A percentile compares a stretch with the other conserved stretches of the same genome.
Evolutionary conservation across 2,797 vertebrate species (phyloP).

Genomic region (Columba guinea): DNA sequence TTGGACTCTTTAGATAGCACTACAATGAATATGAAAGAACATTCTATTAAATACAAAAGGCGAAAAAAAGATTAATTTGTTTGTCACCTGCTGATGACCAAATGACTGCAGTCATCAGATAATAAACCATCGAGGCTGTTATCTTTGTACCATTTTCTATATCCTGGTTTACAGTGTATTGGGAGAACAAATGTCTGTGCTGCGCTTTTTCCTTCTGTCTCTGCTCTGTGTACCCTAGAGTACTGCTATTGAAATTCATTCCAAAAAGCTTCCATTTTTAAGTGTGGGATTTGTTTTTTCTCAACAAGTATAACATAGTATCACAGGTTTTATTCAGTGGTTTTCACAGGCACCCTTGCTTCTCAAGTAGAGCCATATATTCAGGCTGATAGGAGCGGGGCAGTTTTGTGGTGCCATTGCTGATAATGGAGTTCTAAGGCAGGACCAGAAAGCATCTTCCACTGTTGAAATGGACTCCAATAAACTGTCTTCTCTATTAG

Average conservation of each 20-base stretch:
- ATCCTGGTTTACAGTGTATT: neutral
- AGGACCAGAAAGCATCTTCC: neutral
- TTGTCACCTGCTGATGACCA: neutral
- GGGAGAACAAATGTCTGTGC: neutral
- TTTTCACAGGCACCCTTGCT: neutral
- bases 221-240: neutral
- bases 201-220: neutral
- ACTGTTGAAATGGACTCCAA: neutral
- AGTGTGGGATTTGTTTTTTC: accelerated
- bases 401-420: neutral
- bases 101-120: neutral
- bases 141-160: neutral
- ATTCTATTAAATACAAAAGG: neutral
- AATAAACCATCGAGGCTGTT: neutral
- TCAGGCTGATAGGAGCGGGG: neutral
- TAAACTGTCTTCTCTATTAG: neutral
- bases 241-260: neutral
- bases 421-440: neutral
- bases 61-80: neutral
- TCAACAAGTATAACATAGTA: too few species aligned
- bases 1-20: neutral
- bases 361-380: neutral
- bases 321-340: neutral
- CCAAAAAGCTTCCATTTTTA: accelerated
- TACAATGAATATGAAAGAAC: neutral